A percentile compares a stretch with the other conserved stretches of the same genome.
Conservation (phyloP, 2,113 vertebrate genomes). For the Pipa parva region DNA sequence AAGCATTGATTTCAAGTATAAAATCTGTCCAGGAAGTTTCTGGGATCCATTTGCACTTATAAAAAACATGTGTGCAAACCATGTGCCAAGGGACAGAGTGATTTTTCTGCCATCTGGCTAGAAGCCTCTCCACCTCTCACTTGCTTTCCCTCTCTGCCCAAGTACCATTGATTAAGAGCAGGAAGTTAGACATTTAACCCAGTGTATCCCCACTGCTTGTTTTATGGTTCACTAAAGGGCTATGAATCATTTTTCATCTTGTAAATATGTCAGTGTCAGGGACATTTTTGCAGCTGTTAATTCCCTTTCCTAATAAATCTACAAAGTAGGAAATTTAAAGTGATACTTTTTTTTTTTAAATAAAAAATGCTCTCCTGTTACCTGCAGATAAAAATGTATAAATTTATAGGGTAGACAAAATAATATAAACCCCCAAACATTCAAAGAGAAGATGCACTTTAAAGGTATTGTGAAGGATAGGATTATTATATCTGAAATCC, state of each 20-base stretch:
- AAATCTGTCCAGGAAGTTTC: constrained; percentile 40
- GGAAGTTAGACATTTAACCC: constrained; percentile 37
- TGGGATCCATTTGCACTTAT: constrained; percentile 42
- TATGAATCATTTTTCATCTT: constrained; percentile 22
- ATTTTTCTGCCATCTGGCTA: constrained; percentile 37
- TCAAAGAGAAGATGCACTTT: too few species aligned
- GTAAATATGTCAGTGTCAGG: constrained; percentile 13
- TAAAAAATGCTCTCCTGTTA: too few species aligned
- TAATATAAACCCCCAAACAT: too few species aligned
- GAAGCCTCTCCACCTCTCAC: constrained; percentile 23
- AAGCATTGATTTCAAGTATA: constrained; percentile 39
- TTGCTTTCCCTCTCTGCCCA: constrained; percentile 1
- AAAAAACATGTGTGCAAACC: constrained; percentile 40
- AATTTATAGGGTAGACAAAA: too few species aligned
- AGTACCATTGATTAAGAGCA: constrained; percentile 35
- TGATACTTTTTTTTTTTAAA: too few species aligned
- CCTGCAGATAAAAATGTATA: too few species aligned
- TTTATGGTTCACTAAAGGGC: constrained; percentile 34
- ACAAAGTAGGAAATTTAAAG: not conserved
- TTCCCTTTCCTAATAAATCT: not conserved
- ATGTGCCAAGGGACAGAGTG: constrained; percentile 38
- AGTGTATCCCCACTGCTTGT: constrained; percentile 17
- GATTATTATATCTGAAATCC: too few species aligned
- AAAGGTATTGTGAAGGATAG: too few species aligned
- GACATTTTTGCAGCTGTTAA: not conserved